A percentile compares a stretch with the other conserved stretches of the same genome.
These are phyloP conservation scores for Epistrophella euchroma DNA, from an alignment of 2,888 invertebrate species.

Conservation along the genomic window DNA sequence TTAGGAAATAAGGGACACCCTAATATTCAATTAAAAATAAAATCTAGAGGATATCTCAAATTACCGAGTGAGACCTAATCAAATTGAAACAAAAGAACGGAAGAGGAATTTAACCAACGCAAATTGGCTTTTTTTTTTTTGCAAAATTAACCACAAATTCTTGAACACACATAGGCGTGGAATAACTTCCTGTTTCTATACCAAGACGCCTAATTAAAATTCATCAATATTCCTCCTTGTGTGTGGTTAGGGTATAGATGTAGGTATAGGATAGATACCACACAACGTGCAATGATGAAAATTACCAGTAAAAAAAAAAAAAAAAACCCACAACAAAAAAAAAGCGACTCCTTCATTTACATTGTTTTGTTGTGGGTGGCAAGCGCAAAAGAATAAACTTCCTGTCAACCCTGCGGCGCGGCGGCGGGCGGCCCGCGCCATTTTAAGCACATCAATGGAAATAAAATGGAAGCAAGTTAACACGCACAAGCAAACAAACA, in stretches of 20 bases:
- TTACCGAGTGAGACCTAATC: neutral
- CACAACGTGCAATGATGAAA: neutral
- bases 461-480: conserved; percentile 37
- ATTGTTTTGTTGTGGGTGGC: conserved; percentile 17
- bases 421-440: conserved; percentile 10
- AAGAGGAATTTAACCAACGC: neutral
- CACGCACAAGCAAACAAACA: conserved; percentile 47
- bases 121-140: conserved; percentile 9
- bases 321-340: neutral
- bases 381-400: conserved; percentile 14
- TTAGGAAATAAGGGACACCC: too few species aligned
- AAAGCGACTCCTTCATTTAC: conserved; percentile 19
- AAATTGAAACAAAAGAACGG: neutral
- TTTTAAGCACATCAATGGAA: conserved; percentile 36
- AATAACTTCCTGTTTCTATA: conserved; percentile 13
- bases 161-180: conserved; percentile 14
- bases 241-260: neutral
- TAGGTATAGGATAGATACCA: neutral
- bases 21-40: too few species aligned
- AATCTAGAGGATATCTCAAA: neutral
- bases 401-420: conserved; percentile 25
- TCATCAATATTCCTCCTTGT: conserved; percentile 35
- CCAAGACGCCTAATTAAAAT: conserved; percentile 51
- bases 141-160: neutral
- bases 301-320: conserved; percentile 4